These are phyloP conservation scores for Elaeidobius kamerunicus DNA, from an alignment of 2,888 invertebrate species.

Conservation along the genomic window DNA sequence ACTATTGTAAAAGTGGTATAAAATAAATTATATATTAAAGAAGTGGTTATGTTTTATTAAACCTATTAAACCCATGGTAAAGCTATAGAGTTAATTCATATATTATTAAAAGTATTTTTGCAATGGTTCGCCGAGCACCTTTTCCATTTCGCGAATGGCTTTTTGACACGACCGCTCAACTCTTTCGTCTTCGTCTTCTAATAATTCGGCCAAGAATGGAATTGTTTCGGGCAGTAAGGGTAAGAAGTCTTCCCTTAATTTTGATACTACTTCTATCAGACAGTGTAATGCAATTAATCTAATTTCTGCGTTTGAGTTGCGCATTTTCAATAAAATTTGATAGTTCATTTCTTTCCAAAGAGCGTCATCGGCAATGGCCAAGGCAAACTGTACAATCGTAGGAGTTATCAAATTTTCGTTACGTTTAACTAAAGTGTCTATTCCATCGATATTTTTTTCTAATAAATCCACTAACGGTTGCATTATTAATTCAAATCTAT, in stretches of 20 bases:
- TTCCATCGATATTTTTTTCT: constrained; percentile 67
- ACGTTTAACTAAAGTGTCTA: constrained; percentile 58
- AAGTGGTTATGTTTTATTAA: too few species aligned
- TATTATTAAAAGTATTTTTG: constrained; percentile 74
- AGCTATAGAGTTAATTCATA: too few species aligned
- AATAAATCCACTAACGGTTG: constrained; percentile 87
- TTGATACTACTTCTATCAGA: constrained; percentile 74
- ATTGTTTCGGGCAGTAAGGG: constrained; percentile 89
- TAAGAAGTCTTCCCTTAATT: constrained; percentile 85
- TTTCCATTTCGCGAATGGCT: constrained; percentile 80
- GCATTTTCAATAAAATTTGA: constrained; percentile 83
- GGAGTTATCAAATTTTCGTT: constrained; percentile 64
- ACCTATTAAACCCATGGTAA: too few species aligned
- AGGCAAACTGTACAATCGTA: constrained; percentile 79
- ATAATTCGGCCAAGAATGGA: constrained; percentile 88
- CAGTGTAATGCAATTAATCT: constrained; percentile 69
- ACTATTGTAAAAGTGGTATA: too few species aligned
- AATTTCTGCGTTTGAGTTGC: constrained; percentile 71
- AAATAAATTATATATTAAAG: too few species aligned
- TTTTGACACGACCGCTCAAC: constrained; percentile 79
- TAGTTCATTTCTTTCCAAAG: constrained; percentile 89
- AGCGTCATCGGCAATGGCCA: constrained; percentile 79
- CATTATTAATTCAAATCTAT: constrained; percentile 80
- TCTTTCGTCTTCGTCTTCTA: constrained; percentile 83
- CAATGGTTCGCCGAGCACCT: constrained; percentile 83